Conservation (phyloP, 2,113 vertebrate species). For the Acinonyx jubatus region DNA sequence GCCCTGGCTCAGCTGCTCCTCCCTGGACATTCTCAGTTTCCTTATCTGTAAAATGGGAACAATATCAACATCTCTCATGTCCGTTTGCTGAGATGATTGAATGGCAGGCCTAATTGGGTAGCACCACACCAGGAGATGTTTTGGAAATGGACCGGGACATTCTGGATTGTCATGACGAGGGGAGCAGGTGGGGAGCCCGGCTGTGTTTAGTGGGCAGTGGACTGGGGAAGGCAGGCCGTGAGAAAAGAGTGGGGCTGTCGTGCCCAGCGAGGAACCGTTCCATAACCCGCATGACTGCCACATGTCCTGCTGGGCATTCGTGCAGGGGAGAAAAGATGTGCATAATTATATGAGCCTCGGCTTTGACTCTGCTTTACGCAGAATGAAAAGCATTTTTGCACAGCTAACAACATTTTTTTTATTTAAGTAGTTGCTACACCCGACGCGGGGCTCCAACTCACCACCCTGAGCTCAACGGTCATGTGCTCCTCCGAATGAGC, state of each 20-base stretch:
- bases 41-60: not conserved
- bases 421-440: too few relatives aligned
- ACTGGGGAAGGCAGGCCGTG: not conserved
- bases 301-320: not conserved
- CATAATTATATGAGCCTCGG: not conserved
- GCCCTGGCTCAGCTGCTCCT: not conserved
- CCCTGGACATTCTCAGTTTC: not conserved
- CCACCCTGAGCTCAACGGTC: too few relatives aligned
- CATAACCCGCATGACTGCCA: fast-evolving
- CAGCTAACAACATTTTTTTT: not conserved
- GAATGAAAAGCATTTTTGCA: not conserved
- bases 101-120: too few relatives aligned
- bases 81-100: too few relatives aligned
- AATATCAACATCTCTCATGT: not conserved
- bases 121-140: not conserved
- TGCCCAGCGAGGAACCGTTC: not conserved
- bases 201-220: not conserved
- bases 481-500: too few relatives aligned
- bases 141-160: fast-evolving
- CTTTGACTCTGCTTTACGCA: not conserved
- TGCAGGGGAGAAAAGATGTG: not conserved
- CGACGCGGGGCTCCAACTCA: too few relatives aligned
- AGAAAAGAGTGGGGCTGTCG: not conserved
- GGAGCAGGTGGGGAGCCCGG: fast-evolving
- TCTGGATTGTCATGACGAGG: not conserved